Conservation (phyloP, 2,113 vertebrate genomes). For the Pterophyllum scalare region DNA sequence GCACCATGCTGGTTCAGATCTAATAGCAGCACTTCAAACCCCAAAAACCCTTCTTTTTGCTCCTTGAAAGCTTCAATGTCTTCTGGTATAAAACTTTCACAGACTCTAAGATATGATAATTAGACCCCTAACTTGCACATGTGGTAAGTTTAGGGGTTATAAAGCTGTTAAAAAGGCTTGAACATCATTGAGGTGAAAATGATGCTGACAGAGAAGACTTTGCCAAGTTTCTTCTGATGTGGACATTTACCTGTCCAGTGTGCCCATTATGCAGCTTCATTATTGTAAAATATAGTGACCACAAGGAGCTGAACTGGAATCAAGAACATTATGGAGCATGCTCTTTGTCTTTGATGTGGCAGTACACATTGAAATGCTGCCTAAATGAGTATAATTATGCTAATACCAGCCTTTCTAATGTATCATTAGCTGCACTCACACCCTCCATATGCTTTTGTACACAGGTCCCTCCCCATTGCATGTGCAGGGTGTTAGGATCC, state of each 20-base stretch:
- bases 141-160: not conserved
- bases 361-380: constrained; percentile 57
- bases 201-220: not conserved
- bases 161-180: not conserved
- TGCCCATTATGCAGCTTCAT: constrained; percentile 14
- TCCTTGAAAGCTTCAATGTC: constrained; percentile 4
- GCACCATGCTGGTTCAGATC: constrained; percentile 48
- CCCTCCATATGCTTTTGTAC: constrained; percentile 47
- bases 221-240: constrained; percentile 5
- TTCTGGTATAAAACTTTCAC: not conserved
- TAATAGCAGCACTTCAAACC: constrained; percentile 40
- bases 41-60: constrained; percentile 14
- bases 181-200: not conserved
- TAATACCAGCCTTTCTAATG: constrained; percentile 72
- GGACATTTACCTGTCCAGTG: constrained; percentile 4
- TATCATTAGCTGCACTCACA: constrained; percentile 73
- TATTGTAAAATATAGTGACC: constrained; percentile 42
- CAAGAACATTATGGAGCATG: constrained; percentile 49
- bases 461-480: constrained; percentile 23
- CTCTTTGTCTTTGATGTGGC: constrained; percentile 70
- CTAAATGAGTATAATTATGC: constrained; percentile 75
- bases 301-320: constrained; percentile 44
- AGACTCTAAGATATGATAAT: not conserved
- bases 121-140: not conserved
- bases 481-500: constrained; percentile 47